Evolutionary conservation across 2,888 invertebrate genomes (phyloP), one percentile per base, ranked within the genome.

Genomic region (Saturnia pavonia): DNA sequence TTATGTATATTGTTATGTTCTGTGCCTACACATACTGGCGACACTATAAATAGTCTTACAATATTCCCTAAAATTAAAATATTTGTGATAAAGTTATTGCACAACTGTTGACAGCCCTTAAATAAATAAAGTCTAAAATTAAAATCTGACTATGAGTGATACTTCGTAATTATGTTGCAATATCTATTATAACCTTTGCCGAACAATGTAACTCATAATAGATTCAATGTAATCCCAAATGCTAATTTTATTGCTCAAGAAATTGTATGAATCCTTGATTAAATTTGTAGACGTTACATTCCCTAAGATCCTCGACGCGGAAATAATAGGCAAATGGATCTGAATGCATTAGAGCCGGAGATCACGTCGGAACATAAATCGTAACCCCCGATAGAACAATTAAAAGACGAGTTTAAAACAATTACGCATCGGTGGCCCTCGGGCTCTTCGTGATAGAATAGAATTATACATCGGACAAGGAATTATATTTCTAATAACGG

Each of bases 401-500:
- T 94, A 94, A 94, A 94, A 93, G 91, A 89, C 89, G 91, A 91
- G 90, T 88, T 92, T 92, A 91, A 94, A 94, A 94, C 94, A 93
- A 94, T 94, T 94, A 94, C 91, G 91, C 91, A 91, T 88, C 85
- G 79, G 87, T 87, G 85, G 91, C 92, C 93, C 89, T 77, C 79
- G 78, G 92, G 92, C 88, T 74, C 78, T 80, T 91, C 91, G 91
- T 90, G 92, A 90, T 84, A 79, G 34, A 65, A 40, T 7, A 74
- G 75, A 78, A 73, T n/a, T 75, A 74, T 74, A 54, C 78, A 77
- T 77, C 76, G 76, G 76, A 75, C 68, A 72, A 70, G 74, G 72
- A 72, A 77, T 74, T 74, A 72, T 76, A 78, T 81, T 72, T 74
- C 57, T 27, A 73, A 76, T 77, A 77, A 75, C 69, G 71, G 75